A percentile compares a stretch with the other conserved stretches of the same genome.
These are phyloP conservation scores for Callyntrura sp. DNA, from an alignment of 2,888 invertebrate species.

Conservation along the genomic window DNA sequence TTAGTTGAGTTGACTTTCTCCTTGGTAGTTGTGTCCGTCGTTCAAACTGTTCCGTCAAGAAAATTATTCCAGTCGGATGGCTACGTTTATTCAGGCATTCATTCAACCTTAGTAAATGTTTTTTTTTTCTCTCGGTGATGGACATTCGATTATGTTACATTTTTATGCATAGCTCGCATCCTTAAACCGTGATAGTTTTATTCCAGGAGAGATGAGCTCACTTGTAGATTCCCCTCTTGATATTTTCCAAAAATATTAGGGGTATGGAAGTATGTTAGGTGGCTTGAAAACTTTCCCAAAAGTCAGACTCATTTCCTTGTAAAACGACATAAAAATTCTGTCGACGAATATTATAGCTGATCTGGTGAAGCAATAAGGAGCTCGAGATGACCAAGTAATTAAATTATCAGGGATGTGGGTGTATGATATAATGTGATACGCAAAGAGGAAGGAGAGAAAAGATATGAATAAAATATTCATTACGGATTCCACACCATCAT, in stretches of 20 bases:
- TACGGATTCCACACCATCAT: constrained; percentile 62
- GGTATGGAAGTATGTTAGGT: not conserved
- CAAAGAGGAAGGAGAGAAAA: not conserved
- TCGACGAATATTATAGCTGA: constrained; percentile 44
- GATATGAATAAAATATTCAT: constrained; percentile 74
- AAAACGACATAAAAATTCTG: constrained; percentile 69
- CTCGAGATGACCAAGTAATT: constrained; percentile 71
- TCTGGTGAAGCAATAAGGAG: constrained; percentile 5
- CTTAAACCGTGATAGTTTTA: too few relatives aligned
- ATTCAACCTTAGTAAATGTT: constrained; percentile 40
- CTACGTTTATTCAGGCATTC: constrained; percentile 56
- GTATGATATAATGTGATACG: constrained; percentile 44
- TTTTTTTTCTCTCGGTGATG: constrained; percentile 51
- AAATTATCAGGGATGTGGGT: constrained; percentile 63
- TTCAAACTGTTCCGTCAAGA: constrained; percentile 42
- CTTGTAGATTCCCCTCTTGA: constrained; percentile 53
- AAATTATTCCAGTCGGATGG: constrained; percentile 55
- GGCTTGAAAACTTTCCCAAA: not conserved
- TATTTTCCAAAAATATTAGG: not conserved
- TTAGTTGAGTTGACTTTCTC: constrained; percentile 18
- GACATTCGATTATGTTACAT: constrained; percentile 37
- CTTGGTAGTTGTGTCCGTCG: constrained; percentile 57
- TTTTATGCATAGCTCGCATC: not conserved
- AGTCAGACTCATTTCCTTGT: not conserved
- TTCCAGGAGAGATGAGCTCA: constrained; percentile 8